These are phyloP conservation scores for Chromobotia macracanthus DNA, from an alignment of 2,797 vertebrate species.

Conservation along the genomic window DNA sequence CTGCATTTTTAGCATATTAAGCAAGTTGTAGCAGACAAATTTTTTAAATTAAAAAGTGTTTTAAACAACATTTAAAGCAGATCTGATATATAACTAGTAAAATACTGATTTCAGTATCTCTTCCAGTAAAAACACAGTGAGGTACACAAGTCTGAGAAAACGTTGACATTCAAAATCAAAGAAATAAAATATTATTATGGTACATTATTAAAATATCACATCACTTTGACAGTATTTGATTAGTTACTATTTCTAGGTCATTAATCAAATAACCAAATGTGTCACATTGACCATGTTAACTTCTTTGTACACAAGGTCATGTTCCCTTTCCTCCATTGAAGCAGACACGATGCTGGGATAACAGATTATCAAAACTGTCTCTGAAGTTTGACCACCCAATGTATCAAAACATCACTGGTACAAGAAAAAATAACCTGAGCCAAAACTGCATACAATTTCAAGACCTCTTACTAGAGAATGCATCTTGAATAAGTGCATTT, in stretches of 20 bases:
- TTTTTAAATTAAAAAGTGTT: background rate
- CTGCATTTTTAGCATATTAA: background rate
- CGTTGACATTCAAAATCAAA: too few species aligned
- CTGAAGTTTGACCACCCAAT: background rate
- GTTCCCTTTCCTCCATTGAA: background rate
- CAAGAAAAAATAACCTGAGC: background rate
- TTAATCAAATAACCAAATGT: background rate
- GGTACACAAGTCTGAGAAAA: too few species aligned
- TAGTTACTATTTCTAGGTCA: background rate
- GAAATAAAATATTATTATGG: too few species aligned
- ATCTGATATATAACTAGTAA: too few species aligned
- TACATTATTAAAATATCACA: too few species aligned
- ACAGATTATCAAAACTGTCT: background rate
- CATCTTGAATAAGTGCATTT: background rate
- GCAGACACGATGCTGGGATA: background rate
- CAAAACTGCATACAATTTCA: background rate
- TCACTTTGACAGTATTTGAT: background rate
- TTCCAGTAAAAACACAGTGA: too few species aligned
- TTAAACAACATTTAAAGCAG: too few species aligned
- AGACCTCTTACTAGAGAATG: background rate
- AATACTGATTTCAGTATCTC: too few species aligned
- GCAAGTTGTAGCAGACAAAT: slow-evolving; percentile 2
- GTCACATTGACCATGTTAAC: background rate
- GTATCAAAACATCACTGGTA: background rate
- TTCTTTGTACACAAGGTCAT: background rate